A percentile compares a stretch with the other conserved stretches of the same genome.
These are phyloP conservation scores for Peromyscus eremicus DNA, from an alignment of 2,797 vertebrate genomes.

Conservation along the genomic window DNA sequence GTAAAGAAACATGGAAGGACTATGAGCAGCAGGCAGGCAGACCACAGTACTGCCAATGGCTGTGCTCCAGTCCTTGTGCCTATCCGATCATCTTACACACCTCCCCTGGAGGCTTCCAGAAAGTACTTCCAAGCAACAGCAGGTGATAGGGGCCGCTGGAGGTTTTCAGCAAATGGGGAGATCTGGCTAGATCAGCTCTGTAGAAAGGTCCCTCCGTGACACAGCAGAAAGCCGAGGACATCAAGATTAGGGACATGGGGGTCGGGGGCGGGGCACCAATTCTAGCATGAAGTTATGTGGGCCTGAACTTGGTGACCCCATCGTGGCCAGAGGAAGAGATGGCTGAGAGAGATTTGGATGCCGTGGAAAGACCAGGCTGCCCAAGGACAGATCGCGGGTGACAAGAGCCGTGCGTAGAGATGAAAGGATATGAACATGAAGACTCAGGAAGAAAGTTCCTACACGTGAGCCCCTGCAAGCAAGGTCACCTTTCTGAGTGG, in stretches of 20 bases:
- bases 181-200: background rate
- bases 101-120: background rate
- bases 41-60: background rate
- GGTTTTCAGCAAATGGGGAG: background rate
- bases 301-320: background rate
- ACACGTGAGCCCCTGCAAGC: background rate
- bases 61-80: background rate
- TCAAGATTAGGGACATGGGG: conserved; percentile 51
- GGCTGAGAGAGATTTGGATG: background rate
- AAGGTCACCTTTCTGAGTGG: background rate
- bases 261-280: accelerated
- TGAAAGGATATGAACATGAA: background rate
- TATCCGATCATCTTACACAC: background rate
- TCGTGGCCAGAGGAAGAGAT: no score
- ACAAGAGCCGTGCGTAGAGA: background rate
- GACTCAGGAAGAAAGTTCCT: background rate
- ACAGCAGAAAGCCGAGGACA: background rate
- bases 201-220: background rate
- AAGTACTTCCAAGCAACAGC: background rate
- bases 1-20: background rate
- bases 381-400: background rate
- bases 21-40: background rate
- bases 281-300: conserved; percentile 25
- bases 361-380: background rate
- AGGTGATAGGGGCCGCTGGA: background rate